These are phyloP conservation scores for Conchocele bisecta DNA, from an alignment of 2,888 invertebrate species.

Conservation along the genomic window DNA sequence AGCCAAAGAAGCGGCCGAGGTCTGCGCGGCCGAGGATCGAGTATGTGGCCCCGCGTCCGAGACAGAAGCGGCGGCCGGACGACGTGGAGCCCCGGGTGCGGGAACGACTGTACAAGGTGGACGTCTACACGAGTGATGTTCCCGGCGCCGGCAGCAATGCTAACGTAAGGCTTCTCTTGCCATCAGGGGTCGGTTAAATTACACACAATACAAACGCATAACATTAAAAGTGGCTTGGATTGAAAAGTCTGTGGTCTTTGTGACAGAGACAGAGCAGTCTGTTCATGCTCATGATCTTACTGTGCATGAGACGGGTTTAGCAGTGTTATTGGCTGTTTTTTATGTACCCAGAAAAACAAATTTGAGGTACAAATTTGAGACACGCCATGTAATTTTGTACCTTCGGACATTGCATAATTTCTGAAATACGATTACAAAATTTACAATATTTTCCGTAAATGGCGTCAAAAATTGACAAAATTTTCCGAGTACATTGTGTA, in stretches of 20 bases:
- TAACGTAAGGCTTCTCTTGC: constrained; percentile 67
- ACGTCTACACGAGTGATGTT: constrained; percentile 71
- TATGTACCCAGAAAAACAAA: too few species aligned
- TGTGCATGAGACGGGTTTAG: too few species aligned
- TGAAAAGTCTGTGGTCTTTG: not conserved
- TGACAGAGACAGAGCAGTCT: not conserved
- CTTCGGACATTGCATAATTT: too few species aligned
- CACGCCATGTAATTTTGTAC: too few species aligned
- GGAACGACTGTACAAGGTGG: constrained; percentile 73
- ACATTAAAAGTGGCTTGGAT: not conserved
- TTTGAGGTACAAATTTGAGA: too few species aligned
- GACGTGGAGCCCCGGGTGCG: constrained; percentile 45
- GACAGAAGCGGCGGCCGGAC: constrained; percentile 55
- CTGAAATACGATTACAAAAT: too few species aligned
- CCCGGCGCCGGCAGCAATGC: constrained; percentile 71
- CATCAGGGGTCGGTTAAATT: too few species aligned
- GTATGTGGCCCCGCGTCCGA: constrained; percentile 74
- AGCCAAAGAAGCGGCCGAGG: constrained; percentile 55
- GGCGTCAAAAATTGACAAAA: too few species aligned
- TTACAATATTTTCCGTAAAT: too few species aligned
- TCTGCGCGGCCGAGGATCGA: constrained; percentile 62
- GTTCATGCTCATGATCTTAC: too few species aligned
- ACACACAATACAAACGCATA: not conserved
- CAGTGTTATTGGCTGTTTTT: too few species aligned
- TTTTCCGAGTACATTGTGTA: too few species aligned